Evolutionary conservation across 2,113 vertebrate genomes (phyloP).

Genomic region (Chauna torquata): DNA sequence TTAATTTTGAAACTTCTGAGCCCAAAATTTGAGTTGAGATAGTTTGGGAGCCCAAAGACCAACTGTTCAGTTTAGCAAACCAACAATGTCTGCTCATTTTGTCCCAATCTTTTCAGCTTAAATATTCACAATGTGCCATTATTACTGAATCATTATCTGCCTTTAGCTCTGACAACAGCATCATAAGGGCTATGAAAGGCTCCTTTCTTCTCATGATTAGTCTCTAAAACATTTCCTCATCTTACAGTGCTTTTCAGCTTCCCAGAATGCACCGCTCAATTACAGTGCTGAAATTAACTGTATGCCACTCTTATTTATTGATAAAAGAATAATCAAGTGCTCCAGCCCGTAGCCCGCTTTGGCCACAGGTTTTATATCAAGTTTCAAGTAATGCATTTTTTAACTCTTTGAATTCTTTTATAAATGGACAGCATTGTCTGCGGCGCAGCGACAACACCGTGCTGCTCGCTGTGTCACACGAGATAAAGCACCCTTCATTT

Average conservation of each 20-base stretch:
- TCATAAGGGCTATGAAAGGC: slow-evolving; percentile 88
- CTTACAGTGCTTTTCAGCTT: slow-evolving; percentile 84
- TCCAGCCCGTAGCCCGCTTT: slow-evolving; percentile 78
- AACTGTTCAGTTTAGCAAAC: slow-evolving; percentile 82
- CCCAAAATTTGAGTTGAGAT: slow-evolving; percentile 73
- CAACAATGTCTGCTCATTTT: slow-evolving; percentile 84
- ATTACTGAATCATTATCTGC: slow-evolving; percentile 93
- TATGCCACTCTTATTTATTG: slow-evolving; percentile 83
- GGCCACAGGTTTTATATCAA: slow-evolving; percentile 81
- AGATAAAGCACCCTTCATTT: slow-evolving; percentile 52
- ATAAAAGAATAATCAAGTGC: slow-evolving; percentile 83
- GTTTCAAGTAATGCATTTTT: slow-evolving; percentile 76
- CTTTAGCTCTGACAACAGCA: slow-evolving; percentile 90
- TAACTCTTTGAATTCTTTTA: slow-evolving; percentile 77
- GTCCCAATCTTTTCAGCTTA: slow-evolving; percentile 85
- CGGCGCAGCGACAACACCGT: slow-evolving; percentile 31
- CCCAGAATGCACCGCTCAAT: slow-evolving; percentile 90
- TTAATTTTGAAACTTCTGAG: slow-evolving; percentile 69
- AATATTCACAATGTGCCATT: slow-evolving; percentile 92
- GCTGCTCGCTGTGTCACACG: slow-evolving; percentile 8
- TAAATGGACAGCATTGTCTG: slow-evolving; percentile 64
- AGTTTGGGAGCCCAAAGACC: slow-evolving; percentile 77
- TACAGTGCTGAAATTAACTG: slow-evolving; percentile 89
- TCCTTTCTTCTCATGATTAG: slow-evolving; percentile 93
- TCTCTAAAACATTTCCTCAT: slow-evolving; percentile 90